Conservation (phyloP, 2,888 invertebrate genomes). For the Thecocarcelia acutangulata region DNA sequence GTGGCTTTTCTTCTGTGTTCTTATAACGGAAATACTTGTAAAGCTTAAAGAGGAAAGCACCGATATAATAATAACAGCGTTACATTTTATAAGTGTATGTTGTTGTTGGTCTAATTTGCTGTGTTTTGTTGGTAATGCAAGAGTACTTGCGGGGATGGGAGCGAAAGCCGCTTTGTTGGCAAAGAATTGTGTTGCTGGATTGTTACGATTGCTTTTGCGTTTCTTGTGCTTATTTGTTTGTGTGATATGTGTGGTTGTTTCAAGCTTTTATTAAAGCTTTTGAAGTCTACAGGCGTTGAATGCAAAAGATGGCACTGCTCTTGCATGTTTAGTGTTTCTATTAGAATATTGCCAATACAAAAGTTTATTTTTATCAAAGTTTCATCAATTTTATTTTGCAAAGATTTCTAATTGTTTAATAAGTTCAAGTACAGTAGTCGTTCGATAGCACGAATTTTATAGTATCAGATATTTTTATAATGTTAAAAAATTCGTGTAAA, state of each 20-base stretch:
- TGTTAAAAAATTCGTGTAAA: too few relatives aligned
- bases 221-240: too few relatives aligned
- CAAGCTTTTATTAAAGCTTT: constrained; percentile 61
- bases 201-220: background rate
- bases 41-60: constrained; percentile 58
- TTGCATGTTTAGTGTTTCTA: background rate
- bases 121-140: constrained; percentile 3
- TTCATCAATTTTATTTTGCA: too few relatives aligned
- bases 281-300: background rate
- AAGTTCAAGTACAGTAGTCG: too few relatives aligned
- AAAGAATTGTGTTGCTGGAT: background rate
- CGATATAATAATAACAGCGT: constrained; percentile 51
- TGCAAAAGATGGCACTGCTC: constrained; percentile 50
- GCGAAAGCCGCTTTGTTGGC: background rate
- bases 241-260: background rate
- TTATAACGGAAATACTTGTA: constrained; percentile 56
- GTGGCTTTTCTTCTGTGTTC: constrained; percentile 25
- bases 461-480: too few relatives aligned
- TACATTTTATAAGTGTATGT: constrained; percentile 18
- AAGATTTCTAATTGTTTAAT: too few relatives aligned
- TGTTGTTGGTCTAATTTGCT: constrained; percentile 5
- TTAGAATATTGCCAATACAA: constrained; percentile 33
- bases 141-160: background rate
- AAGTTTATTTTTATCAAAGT: too few relatives aligned
- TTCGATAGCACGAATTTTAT: too few relatives aligned